Conservation (phyloP, 2,797 vertebrate genomes). For the Rhyacichthys aspro region DNA sequence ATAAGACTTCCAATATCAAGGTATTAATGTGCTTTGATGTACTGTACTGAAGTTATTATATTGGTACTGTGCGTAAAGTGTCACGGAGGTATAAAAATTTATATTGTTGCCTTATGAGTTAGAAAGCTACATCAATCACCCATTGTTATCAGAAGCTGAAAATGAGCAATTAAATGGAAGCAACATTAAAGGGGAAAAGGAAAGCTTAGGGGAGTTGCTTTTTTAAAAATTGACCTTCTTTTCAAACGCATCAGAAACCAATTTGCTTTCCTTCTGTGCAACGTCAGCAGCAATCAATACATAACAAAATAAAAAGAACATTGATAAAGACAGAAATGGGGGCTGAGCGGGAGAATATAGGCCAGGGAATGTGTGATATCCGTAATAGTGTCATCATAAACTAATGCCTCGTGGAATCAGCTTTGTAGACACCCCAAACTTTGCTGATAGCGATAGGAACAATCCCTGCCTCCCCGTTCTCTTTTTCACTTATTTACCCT, state of each 20-base stretch:
- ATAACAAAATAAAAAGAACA: constrained; percentile 50
- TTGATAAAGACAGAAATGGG: constrained; percentile 31
- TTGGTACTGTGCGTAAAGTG: constrained; percentile 13
- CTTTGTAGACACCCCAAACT: constrained; percentile 83
- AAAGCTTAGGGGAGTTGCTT: constrained; percentile 38
- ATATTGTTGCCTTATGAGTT: constrained; percentile 22
- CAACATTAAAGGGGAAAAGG: constrained; percentile 31
- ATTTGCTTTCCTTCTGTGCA: constrained; percentile 48
- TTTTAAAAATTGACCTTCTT: constrained; percentile 44
- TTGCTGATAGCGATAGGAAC: constrained; percentile 87
- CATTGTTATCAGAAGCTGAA: constrained; percentile 25
- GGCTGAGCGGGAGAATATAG: constrained; percentile 29
- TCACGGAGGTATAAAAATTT: constrained; percentile 14
- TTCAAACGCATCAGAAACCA: constrained; percentile 47
- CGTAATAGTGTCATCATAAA: constrained; percentile 74
- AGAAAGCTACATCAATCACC: constrained; percentile 41
- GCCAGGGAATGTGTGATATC: constrained; percentile 31
- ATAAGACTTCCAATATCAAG: constrained; percentile 61
- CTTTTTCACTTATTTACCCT: constrained; percentile 70
- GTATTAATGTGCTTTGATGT: constrained; percentile 41
- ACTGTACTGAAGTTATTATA: constrained; percentile 19
- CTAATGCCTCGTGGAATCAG: constrained; percentile 77
- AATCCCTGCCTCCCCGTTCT: constrained; percentile 76
- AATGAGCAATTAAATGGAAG: constrained; percentile 49
- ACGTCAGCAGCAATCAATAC: constrained; percentile 73